Percentiles rank a stretch among this genome's conserved stretches.
Evolutionary conservation across 2,797 vertebrate species (phyloP).

Genomic region (Pantherophis vulpinus): DNA sequence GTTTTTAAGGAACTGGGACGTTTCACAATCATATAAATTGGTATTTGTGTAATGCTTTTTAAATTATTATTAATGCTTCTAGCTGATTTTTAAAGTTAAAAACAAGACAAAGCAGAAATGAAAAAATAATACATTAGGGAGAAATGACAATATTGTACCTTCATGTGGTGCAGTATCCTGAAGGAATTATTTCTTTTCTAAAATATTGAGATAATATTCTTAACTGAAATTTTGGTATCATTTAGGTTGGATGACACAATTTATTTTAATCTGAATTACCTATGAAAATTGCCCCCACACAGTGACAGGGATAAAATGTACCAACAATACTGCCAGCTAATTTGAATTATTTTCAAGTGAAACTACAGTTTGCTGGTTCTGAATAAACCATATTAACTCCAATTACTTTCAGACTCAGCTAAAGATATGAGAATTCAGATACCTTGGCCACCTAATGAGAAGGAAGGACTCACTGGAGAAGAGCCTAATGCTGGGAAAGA

Average conservation of each 20-base stretch:
- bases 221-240: not conserved
- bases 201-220: not conserved
- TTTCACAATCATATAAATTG: not conserved
- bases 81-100: not conserved
- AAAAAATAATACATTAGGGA: not conserved
- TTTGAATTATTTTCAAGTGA: not conserved
- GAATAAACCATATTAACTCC: not conserved
- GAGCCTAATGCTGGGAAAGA: too few relatives aligned
- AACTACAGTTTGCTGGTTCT: not conserved
- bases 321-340: not conserved
- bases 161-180: not conserved
- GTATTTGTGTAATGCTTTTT: not conserved
- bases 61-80: not conserved
- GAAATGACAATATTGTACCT: not conserved
- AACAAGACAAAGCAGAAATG: not conserved
- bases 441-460: too few relatives aligned
- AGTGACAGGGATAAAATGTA: not conserved
- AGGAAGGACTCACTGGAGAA: too few relatives aligned
- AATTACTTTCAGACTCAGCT: not conserved
- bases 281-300: not conserved
- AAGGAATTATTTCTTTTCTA: not conserved
- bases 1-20: not conserved
- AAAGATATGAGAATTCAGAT: too few relatives aligned
- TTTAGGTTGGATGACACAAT: not conserved
- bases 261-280: not conserved